A percentile compares a stretch with the other conserved stretches of the same genome.
phyloP scores from a whole-genome alignment of 2,113 vertebrate species.

The Fregata magnificens region DNA sequence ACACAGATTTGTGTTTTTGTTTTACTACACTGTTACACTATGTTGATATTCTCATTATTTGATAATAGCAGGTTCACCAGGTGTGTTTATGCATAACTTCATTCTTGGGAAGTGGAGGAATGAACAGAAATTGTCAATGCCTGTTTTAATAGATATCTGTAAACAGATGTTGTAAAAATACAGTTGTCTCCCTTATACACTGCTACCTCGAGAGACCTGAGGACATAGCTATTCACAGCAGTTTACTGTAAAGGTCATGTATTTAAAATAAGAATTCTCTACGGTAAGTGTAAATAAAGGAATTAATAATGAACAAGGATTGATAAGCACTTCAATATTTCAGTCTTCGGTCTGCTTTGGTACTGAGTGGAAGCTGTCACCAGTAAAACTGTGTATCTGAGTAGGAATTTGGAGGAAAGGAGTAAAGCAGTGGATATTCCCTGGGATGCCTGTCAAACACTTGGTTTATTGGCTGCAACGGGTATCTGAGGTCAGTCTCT shows the following conservation, averaged over 20 bases:
- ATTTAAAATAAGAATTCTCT: neutral
- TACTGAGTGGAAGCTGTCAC: neutral
- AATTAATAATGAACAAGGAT: neutral
- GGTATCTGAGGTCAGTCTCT: neutral
- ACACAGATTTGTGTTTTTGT: neutral
- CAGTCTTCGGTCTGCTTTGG: neutral
- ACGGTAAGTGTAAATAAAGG: neutral
- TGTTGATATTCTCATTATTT: neutral
- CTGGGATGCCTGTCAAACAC: neutral
- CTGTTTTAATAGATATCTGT: neutral
- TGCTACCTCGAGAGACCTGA: neutral
- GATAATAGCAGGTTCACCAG: neutral
- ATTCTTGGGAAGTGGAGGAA: neutral
- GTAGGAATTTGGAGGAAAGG: neutral
- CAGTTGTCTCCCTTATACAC: neutral
- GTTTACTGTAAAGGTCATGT: neutral
- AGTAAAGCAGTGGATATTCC: neutral
- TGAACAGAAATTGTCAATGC: neutral
- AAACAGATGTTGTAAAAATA: neutral
- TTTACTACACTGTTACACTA: neutral
- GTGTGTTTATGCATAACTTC: neutral
- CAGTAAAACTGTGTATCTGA: neutral
- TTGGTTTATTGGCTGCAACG: neutral
- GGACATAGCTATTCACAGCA: neutral
- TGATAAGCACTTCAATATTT: neutral